Base-by-base conservation (phyloP, 2,113 vertebrate species). In the Labrus mixtus region DNA sequence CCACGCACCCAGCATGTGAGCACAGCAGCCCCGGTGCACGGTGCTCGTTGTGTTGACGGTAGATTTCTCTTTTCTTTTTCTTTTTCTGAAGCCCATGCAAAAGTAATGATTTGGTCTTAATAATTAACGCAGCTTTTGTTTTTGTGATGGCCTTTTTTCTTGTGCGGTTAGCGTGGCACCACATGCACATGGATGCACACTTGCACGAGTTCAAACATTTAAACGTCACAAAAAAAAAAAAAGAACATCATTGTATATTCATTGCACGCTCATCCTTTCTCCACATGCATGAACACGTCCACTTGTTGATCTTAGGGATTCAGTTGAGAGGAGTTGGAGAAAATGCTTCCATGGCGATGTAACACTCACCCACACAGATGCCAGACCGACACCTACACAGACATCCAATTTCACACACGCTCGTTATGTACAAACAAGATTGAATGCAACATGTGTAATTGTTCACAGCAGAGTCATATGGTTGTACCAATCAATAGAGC, bases 261-360 rank as follows among this genome's bases (percentile, higher is more conserved):
- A 25, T 50, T 41, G 33, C 25, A 59, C 25, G 37, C 25, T 43
- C 25, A 54, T 7, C 41, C 10, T 43, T 51, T 70, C 54, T 73
- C 19, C 57, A 29, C 62, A 36, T 69, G 69, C 73, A 69, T 63
- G 75, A 71, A 71, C 77, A 46, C 3, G 6, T 16, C 37, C 75
- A 86, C 88, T 75, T 87, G 85, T 86, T 87, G 83, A 86, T 77
- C 71, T 48, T 8, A 48, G 59, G 45, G 25, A 50, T 73, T 78
- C 39, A 69, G 53, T 29, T 37, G 16, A 13, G n/a, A 66, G 57
- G 66, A 76, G 81, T 37, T 80, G 67, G 74, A 51, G 67, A 64
- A 77, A 72, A 80, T 59, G 57, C 79, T 67, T 72, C 73, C 67
- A n/a, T 60, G 57, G 45, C 3, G 11, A 57, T 80, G 45, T 36